Evolutionary conservation across 2,113 vertebrate genomes (phyloP).

Genomic region (Strigops habroptila): DNA sequence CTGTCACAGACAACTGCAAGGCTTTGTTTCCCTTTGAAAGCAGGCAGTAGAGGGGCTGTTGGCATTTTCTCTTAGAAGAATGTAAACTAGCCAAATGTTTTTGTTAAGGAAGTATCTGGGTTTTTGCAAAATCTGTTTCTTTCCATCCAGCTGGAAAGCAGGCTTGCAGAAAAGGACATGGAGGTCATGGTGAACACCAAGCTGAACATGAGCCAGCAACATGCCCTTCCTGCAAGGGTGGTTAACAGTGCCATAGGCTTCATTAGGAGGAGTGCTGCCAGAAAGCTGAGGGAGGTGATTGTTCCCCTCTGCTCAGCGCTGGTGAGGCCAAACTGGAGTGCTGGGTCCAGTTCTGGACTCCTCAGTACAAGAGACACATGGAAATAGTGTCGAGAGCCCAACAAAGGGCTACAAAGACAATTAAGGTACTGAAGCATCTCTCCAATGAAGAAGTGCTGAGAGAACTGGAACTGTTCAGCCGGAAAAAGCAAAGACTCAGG

Average conservation of each 20-base stretch:
- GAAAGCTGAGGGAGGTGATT: neutral
- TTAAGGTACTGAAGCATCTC: neutral
- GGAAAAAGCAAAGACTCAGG: neutral
- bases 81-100: neutral
- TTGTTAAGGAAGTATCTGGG: neutral
- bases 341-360: neutral
- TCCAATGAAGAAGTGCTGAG: neutral
- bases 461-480: neutral
- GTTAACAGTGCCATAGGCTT: neutral
- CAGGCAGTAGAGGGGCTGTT: neutral
- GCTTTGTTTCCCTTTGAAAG: neutral
- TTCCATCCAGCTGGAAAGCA: neutral
- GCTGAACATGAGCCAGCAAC: neutral
- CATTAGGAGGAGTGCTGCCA: neutral
- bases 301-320: neutral
- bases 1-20: neutral
- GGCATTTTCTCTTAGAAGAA: neutral
- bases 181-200: neutral
- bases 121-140: neutral
- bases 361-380: neutral
- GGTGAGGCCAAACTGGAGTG: neutral
- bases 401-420: neutral
- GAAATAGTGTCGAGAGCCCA: neutral
- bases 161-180: neutral
- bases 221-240: neutral